A percentile compares a stretch with the other conserved stretches of the same genome.
Evolutionary conservation across 2,888 invertebrate species (phyloP).

Genomic region (Eulithis prunata): DNA sequence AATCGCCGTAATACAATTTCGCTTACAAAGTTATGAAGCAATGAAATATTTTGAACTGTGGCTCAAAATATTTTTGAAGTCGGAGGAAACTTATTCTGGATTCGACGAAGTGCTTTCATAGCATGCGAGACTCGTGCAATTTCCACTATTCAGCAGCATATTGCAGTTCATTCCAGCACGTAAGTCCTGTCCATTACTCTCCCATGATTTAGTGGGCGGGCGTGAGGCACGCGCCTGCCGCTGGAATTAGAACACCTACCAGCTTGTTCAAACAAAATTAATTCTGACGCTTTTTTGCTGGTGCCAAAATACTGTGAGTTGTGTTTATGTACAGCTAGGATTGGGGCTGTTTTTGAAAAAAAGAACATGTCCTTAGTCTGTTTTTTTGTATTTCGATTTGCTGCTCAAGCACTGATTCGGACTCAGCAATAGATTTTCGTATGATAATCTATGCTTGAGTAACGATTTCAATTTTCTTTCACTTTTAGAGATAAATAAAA

Average conservation of each 20-base stretch:
- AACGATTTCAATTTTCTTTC: too few relatives aligned
- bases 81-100: too few relatives aligned
- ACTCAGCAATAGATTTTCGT: too few relatives aligned
- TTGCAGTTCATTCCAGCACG: conserved; percentile 50
- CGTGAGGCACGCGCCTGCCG: conserved; percentile 53
- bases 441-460: too few relatives aligned
- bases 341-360: too few relatives aligned
- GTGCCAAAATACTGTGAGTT: background rate
- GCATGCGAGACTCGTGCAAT: background rate
- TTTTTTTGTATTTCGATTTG: too few relatives aligned
- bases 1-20: background rate
- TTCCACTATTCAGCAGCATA: conserved; percentile 19
- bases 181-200: conserved; percentile 40
- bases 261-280: background rate
- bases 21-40: too few relatives aligned
- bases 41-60: too few relatives aligned
- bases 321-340: background rate
- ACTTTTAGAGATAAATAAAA: too few relatives aligned
- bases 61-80: too few relatives aligned
- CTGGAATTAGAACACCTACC: conserved; percentile 40
- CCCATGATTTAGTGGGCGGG: conserved; percentile 61
- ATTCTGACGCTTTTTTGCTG: background rate
- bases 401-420: too few relatives aligned
- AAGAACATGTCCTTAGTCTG: too few relatives aligned
- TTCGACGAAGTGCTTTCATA: background rate